Evolutionary conservation across 2,113 vertebrate genomes (phyloP).

Genomic region (Sardina pilchardus): DNA sequence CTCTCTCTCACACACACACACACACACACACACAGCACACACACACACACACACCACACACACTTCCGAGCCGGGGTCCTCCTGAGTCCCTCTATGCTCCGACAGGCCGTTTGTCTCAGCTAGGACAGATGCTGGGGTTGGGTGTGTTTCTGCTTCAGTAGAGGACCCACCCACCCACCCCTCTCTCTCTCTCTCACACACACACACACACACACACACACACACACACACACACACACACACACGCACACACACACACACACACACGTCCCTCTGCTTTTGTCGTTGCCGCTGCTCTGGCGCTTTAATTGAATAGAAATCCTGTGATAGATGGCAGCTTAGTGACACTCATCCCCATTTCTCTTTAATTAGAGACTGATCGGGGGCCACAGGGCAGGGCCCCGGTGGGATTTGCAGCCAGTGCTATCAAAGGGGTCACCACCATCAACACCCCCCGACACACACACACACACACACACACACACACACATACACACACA

Average conservation of each 20-base stretch:
- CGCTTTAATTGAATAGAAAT: slow-evolving; percentile 29
- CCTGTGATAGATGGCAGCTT: slow-evolving; percentile 28
- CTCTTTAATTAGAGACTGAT: slow-evolving; percentile 35
- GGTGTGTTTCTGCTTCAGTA: slow-evolving; percentile 10
- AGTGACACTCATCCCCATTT: slow-evolving; percentile 36
- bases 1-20: background rate
- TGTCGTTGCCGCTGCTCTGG: background rate
- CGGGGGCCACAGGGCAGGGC: background rate
- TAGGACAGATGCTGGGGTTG: slow-evolving; percentile 13
- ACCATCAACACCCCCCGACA: background rate
- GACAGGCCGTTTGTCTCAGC: background rate
- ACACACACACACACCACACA: slow-evolving; percentile 17
- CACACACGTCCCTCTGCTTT: background rate
- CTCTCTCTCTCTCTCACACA: background rate
- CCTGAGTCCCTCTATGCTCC: slow-evolving; percentile 6
- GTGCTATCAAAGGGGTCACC: slow-evolving; percentile 12
- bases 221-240: too few relatives aligned
- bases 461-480: background rate
- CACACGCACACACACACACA: background rate
- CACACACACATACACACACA: background rate
- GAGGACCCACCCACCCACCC: background rate
- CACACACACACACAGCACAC: background rate
- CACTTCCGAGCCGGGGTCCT: background rate
- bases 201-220: too few relatives aligned
- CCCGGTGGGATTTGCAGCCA: background rate